Base-by-base conservation (phyloP, 2,797 vertebrate species). In the Acridotheres tristis region DNA sequence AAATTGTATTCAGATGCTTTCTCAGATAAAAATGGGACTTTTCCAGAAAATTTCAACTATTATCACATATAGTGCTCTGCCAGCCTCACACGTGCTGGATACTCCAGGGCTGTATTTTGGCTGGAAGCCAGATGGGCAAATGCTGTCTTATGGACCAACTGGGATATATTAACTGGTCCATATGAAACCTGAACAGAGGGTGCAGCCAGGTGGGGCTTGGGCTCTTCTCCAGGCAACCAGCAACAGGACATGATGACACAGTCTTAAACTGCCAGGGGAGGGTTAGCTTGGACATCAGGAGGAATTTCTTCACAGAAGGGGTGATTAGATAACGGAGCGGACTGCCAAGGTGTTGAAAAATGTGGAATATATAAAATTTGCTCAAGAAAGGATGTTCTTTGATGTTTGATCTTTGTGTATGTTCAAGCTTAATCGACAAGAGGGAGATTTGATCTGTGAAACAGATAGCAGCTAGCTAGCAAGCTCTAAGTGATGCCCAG, bases 121-220 rank as follows among this genome's bases (percentile, higher is more conserved):
- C 32, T 11, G 36, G 59, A 47, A 36, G 50, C 32, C 20, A 36
- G 6, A 3, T 2, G 8, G 3, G 27, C 6, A 5, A 2, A 3
- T 16, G 13, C 4, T 6, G 2, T 10, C 14, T 7, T 5, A 11
- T 1, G 20, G 36, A 10, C 27, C 5, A 67, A 29, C 40, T 21
- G 29, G 11, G 42, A 4, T 10, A 13, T 15, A 4, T 18, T 17
- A 12, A 32, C 32, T 29, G 36, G 27, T 38, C 40, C 54, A 20
- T 26, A 2, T 3, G 2, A 54, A 48, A 61, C 30, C 10, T 42
- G 61, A 30, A 8, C 10, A 29, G 40, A 34, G 21, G 17, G 6
- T 40, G 9, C 3, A 40, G 20, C 14, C 23, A n/a, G 13, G 13
- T 29, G 40, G 6, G 45, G 13, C 6, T 43, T 0, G 0, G 22